Evolutionary conservation across 2,113 vertebrate species (phyloP).

Genomic region (Pseudois nayaur): DNA sequence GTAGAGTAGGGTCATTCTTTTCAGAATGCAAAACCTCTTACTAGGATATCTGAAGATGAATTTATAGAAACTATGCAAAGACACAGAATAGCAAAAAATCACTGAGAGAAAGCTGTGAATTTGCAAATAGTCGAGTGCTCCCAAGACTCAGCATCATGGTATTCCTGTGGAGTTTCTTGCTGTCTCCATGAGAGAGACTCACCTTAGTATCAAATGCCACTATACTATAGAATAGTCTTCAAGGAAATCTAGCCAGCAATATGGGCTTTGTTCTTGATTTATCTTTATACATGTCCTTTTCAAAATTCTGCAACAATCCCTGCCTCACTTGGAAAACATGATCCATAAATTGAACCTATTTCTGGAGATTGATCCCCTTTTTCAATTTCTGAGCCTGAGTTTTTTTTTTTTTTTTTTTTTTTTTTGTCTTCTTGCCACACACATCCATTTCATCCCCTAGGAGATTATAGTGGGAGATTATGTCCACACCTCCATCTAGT

Average conservation of each 20-base stretch:
- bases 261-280: background rate
- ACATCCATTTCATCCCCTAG: background rate
- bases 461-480: background rate
- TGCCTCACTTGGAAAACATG: background rate
- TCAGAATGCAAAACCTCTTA: background rate
- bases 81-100: background rate
- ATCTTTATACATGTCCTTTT: background rate
- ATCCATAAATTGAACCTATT: background rate
- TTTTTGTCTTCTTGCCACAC: background rate
- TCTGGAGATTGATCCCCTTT: background rate
- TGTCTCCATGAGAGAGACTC: background rate
- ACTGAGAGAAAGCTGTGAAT: background rate
- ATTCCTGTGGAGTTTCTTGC: background rate
- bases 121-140: background rate
- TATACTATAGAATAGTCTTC: background rate
- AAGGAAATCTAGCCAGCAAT: background rate
- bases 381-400: background rate
- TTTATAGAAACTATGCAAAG: background rate
- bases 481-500: background rate
- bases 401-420: too few relatives aligned
- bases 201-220: background rate
- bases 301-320: background rate
- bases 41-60: background rate
- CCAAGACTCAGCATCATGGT: too few relatives aligned
- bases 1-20: background rate